Conservation (phyloP, 2,113 vertebrate genomes). For the Esox niger region DNA sequence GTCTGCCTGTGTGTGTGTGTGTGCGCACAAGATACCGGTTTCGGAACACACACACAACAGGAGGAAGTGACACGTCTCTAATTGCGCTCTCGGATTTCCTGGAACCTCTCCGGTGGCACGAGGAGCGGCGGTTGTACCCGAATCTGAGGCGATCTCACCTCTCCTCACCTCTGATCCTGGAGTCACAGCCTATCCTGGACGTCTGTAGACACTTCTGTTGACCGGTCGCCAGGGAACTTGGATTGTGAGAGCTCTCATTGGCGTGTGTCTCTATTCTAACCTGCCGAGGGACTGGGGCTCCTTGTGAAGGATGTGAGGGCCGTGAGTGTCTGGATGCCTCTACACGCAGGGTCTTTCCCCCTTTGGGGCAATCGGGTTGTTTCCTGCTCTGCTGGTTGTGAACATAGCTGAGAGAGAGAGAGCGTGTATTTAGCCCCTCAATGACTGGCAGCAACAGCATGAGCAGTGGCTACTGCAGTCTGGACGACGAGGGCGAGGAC, state of each 20-base stretch:
- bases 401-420: conserved; percentile 12
- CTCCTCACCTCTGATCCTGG: conserved; percentile 14
- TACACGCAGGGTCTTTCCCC: background rate
- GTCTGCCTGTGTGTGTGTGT: conserved; percentile 7
- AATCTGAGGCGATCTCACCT: conserved; percentile 41
- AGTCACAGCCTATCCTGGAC: background rate
- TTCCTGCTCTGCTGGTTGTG: conserved; percentile 12
- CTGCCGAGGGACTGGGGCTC: no score
- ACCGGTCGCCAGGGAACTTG: conserved; percentile 1
- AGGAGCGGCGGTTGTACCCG: conserved; percentile 4
- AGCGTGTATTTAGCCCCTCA: conserved; percentile 31
- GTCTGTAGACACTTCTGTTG: conserved; percentile 14
- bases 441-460: conserved; percentile 84
- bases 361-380: conserved; percentile 25
- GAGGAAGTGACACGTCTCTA: conserved; percentile 62
- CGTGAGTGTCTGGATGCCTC: conserved; percentile 35
- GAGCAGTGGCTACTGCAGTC: conserved; percentile 97
- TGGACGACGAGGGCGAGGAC: conserved; percentile 92
- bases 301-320: no score
- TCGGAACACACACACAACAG: conserved; percentile 25
- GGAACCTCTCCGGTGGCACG: conserved; percentile 46
- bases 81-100: conserved; percentile 59
- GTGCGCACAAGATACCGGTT: conserved; percentile 38
- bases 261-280: no score
- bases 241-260: no score